Evolutionary conservation across 2,797 vertebrate species (phyloP).

Genomic region (Leucoraja ocellata): DNA sequence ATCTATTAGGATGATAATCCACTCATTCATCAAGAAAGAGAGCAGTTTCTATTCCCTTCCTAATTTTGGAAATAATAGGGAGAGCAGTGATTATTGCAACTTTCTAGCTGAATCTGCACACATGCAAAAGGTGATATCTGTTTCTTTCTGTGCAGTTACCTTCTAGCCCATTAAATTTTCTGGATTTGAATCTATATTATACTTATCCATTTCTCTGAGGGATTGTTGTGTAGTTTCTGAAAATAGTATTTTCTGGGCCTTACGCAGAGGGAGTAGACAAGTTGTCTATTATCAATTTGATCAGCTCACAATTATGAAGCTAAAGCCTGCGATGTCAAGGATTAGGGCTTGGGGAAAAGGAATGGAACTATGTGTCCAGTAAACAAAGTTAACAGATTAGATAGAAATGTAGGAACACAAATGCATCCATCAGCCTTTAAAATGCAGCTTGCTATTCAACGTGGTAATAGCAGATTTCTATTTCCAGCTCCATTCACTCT

Average conservation of each 20-base stretch:
- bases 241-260: neutral
- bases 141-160: neutral
- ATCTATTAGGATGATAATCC: neutral
- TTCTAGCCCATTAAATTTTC: too few relatives aligned
- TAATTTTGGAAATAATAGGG: neutral
- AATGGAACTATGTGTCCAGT: neutral
- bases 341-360: neutral
- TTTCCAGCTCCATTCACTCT: neutral
- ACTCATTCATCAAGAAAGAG: neutral
- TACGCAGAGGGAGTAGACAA: neutral
- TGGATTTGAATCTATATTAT: neutral
- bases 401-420: neutral
- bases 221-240: neutral
- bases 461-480: neutral
- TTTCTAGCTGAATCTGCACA: neutral
- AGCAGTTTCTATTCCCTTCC: neutral
- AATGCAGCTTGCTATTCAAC: neutral
- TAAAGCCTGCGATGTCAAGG: neutral
- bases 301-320: neutral
- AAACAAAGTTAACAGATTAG: neutral
- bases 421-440: neutral
- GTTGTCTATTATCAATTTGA: neutral
- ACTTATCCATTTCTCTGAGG: neutral
- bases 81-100: neutral
- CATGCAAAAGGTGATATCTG: neutral